Evolutionary conservation across 2,113 vertebrate genomes (phyloP).

Genomic region (Pachypanchax playfairii): DNA sequence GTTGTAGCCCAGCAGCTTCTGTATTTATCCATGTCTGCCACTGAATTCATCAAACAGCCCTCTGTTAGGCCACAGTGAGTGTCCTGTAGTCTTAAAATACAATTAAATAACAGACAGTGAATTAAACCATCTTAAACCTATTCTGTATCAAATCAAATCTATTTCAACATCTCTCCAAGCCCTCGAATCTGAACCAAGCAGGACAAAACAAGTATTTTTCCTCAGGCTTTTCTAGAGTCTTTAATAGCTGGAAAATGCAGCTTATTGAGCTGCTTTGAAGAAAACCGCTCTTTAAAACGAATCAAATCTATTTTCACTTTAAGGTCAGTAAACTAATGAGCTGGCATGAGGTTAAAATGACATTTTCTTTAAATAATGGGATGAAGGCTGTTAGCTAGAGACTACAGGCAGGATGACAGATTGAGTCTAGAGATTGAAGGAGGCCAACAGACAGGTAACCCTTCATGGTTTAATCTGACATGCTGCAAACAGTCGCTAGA

Average conservation of each 20-base stretch:
- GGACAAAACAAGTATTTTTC: conserved; percentile 15
- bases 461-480: conserved; percentile 52
- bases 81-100: not conserved
- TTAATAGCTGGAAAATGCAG: conserved; percentile 12
- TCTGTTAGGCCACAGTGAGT: conserved; percentile 14
- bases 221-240: conserved; percentile 8
- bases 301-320: conserved; percentile 4
- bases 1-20: conserved; percentile 48
- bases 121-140: not conserved
- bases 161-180: not conserved
- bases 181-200: conserved; percentile 7
- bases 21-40: conserved; percentile 20
- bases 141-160: conserved; percentile 1
- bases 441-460: conserved; percentile 63
- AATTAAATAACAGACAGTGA: no score
- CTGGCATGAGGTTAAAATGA: conserved; percentile 2
- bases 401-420: conserved; percentile 53
- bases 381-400: conserved; percentile 15
- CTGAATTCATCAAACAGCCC: conserved; percentile 7
- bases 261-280: conserved; percentile 36
- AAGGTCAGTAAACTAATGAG: conserved; percentile 10
- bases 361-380: not conserved
- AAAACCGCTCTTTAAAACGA: conserved; percentile 32
- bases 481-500: conserved; percentile 4
- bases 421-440: conserved; percentile 42